Evolutionary conservation across 2,797 vertebrate species (phyloP).

Genomic region (Macropus fuliginosus): DNA sequence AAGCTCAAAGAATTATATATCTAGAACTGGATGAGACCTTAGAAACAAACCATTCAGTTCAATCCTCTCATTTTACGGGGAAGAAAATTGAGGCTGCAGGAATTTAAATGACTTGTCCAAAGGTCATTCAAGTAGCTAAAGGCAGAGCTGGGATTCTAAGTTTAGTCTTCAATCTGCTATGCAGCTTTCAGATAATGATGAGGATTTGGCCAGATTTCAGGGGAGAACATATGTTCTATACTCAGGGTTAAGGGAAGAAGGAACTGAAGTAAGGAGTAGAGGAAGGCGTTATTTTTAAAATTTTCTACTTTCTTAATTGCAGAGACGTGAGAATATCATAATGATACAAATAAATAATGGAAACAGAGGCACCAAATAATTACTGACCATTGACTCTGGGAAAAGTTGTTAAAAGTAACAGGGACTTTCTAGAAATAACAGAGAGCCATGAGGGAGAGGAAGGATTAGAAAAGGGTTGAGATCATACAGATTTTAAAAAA

Average conservation of each 20-base stretch:
- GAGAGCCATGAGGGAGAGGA: background rate
- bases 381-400: background rate
- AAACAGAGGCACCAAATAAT: background rate
- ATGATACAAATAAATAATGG: background rate
- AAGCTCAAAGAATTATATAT: background rate
- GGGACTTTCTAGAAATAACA: background rate
- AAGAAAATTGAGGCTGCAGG: background rate
- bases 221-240: background rate
- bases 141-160: background rate
- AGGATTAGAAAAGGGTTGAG: background rate
- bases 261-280: background rate
- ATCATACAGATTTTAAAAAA: background rate
- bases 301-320: background rate
- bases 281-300: background rate
- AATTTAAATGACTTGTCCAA: background rate
- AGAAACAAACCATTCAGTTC: background rate
- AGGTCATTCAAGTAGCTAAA: background rate
- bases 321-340: background rate
- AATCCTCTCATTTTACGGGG: background rate
- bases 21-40: background rate
- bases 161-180: background rate
- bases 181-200: background rate
- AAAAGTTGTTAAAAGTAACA: background rate
- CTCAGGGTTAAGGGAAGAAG: background rate
- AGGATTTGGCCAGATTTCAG: background rate